phyloP scores from a whole-genome alignment of 2,888 invertebrate genomes.

The Andrena hattorfiana region DNA sequence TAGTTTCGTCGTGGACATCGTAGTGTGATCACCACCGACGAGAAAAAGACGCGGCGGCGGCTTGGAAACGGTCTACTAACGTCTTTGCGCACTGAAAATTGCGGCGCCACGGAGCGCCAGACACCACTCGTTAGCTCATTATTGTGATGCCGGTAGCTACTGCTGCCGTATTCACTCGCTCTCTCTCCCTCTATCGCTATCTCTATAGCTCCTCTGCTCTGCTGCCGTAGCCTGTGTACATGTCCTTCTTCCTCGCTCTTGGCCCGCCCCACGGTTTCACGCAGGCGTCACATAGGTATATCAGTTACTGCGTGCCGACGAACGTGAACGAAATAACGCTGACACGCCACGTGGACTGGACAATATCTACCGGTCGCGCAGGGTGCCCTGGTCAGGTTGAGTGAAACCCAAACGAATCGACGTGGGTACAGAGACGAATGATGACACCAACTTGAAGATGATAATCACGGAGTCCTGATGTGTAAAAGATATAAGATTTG shows the following conservation, averaged over 20 bases:
- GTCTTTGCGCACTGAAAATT: slow-evolving; percentile 64
- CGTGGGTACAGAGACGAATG: not conserved
- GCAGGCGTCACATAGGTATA: slow-evolving; percentile 56
- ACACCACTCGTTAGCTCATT: slow-evolving; percentile 75
- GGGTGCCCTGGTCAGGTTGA: slow-evolving; percentile 22
- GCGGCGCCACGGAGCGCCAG: slow-evolving; percentile 65
- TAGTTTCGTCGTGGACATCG: not conserved
- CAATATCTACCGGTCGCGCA: slow-evolving; percentile 43
- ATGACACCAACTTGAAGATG: too few relatives aligned
- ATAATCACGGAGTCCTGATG: too few relatives aligned
- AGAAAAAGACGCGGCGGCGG: slow-evolving; percentile 20
- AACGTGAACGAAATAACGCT: slow-evolving; percentile 57
- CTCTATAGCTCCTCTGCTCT: not conserved
- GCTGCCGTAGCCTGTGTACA: not conserved
- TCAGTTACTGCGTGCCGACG: slow-evolving; percentile 50
- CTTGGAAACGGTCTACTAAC: slow-evolving; percentile 38
- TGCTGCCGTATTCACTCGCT: slow-evolving; percentile 26
- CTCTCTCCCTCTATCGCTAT: not conserved
- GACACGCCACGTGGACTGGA: slow-evolving; percentile 56
- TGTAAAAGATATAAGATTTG: too few relatives aligned
- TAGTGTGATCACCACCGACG: slow-evolving; percentile 4
- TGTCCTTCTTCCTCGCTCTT: slow-evolving; percentile 35
- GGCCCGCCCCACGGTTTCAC: slow-evolving; percentile 48
- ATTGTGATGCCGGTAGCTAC: slow-evolving; percentile 59
- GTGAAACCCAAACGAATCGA: slow-evolving; percentile 45